Base-by-base conservation (phyloP, 2,113 vertebrate genomes). In the Alligator sinensis region DNA sequence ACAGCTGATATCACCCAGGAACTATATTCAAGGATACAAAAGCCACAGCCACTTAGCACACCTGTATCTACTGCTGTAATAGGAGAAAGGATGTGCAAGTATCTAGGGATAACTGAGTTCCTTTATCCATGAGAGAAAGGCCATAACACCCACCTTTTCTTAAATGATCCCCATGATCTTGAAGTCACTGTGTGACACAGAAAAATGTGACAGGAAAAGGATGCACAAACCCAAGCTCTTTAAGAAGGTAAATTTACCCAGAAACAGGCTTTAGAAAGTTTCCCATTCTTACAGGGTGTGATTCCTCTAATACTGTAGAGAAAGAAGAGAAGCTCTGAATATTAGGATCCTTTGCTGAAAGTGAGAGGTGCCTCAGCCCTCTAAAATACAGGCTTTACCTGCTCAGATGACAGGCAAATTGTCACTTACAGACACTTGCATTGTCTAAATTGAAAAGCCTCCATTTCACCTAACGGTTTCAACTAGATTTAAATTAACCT, bases 241-340 rank as follows among this genome's bases (percentile, higher is more conserved):
- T 24, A 86, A 86, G 14, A 80, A 21, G 63, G n/a, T 34, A 30
- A 2, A 3, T 13, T 47, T 90, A 78, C 19, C 93, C 93, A 22
- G 84, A 91, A 58, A 82, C 0, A 24, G 8, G 10, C 12, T 79
- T 76, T 76, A 1, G 81, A 80, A 77, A 87, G 34, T 12, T 58
- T 81, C 25, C 25, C 81, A 30, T 55, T 60, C 84, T 34, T 87
- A 59, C 85, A 21, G 2, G 2, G 17, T 55, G 72, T 63, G 55
- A 76, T 82, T 30, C 64, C 77, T 30, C 61, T 93, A 25, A 72
- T 61, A 60, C 84, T 62, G 76, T 30, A 57, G 63, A 59, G 88
- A 84, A 47, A 47, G 66, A 19, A 70, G 66, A 34, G n/a, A 19
- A 70, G 66, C 9, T 30, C 66, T 21, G 66, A 14, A 28, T 70